Evolutionary conservation across 2,113 vertebrate genomes (phyloP).

Genomic region (Chamaea fasciata): DNA sequence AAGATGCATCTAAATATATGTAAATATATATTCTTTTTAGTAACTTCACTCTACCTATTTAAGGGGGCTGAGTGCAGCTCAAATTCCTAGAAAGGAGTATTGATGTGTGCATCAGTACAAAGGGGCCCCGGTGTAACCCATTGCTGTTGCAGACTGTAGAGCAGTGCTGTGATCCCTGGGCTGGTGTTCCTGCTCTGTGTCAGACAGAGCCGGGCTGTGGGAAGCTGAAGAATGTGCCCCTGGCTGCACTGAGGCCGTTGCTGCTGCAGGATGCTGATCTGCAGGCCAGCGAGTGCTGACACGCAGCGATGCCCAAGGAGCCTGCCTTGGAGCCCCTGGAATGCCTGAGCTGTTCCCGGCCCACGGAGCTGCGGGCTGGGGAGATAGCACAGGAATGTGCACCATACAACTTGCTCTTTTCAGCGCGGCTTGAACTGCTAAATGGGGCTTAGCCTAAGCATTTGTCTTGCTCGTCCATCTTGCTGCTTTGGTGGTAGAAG

Average conservation of each 20-base stretch:
- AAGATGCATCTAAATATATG: background rate
- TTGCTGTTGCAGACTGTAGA: background rate
- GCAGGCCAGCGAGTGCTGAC: background rate
- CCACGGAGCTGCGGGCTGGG: background rate
- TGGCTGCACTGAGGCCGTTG: background rate
- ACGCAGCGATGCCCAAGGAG: background rate
- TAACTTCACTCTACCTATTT: background rate
- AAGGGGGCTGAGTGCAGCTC: background rate
- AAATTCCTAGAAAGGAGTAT: background rate
- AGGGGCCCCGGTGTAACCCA: fast-evolving
- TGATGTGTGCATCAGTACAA: background rate
- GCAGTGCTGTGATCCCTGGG: background rate
- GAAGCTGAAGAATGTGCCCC: background rate
- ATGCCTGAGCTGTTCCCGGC: background rate
- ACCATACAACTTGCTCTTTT: background rate
- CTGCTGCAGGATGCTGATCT: background rate
- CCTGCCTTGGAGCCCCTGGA: background rate
- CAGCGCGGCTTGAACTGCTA: background rate
- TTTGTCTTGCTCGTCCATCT: background rate
- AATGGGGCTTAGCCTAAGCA: background rate
- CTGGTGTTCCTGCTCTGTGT: background rate
- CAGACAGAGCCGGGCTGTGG: background rate
- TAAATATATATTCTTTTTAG: background rate
- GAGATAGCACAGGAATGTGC: background rate
- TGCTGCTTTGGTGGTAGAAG: background rate